A percentile compares a stretch with the other conserved stretches of the same genome.
Conservation (phyloP, 2,888 invertebrate genomes). For the Limenitis camilla region DNA sequence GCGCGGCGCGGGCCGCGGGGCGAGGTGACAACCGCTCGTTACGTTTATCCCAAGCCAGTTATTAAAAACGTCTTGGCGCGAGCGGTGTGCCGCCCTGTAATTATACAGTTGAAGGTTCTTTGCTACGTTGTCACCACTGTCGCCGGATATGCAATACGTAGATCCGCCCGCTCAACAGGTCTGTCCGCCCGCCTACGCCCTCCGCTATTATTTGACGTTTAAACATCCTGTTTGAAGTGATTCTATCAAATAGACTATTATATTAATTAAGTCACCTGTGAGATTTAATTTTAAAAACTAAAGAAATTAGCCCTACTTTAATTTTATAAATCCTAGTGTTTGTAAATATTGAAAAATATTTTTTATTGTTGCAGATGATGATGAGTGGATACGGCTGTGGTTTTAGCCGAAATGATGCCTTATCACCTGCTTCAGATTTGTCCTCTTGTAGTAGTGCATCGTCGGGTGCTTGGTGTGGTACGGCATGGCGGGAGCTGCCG, state of each 20-base stretch:
- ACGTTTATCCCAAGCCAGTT: constrained; percentile 74
- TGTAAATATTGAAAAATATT: background rate
- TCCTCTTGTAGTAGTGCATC: constrained; percentile 66
- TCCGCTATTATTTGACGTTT: constrained; percentile 35
- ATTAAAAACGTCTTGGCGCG: constrained; percentile 76
- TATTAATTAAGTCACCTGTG: background rate
- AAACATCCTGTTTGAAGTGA: constrained; percentile 23
- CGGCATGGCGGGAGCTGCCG: constrained; percentile 58
- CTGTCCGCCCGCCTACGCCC: constrained; percentile 58
- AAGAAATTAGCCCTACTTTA: too few species aligned
- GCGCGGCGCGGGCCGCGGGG: constrained; percentile 51
- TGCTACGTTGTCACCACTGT: constrained; percentile 62
- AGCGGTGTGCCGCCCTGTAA: constrained; percentile 74
- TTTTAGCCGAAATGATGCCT: constrained; percentile 68
- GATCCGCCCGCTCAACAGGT: constrained; percentile 72
- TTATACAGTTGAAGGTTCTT: constrained; percentile 68
- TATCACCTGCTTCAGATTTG: constrained; percentile 63
- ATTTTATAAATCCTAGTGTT: background rate
- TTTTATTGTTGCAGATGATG: constrained; percentile 56
- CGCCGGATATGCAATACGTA: constrained; percentile 71
- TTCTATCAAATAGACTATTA: background rate
- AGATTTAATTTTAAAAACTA: too few species aligned
- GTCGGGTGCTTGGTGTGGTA: constrained; percentile 53
- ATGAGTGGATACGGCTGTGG: constrained; percentile 61
- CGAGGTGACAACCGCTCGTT: constrained; percentile 75